Percentiles rank a stretch among this genome's conserved stretches.
Evolutionary conservation across 37 sponge, comb jelly and placozoan species (phyloP).

Genomic region (Beroe ovata): DNA sequence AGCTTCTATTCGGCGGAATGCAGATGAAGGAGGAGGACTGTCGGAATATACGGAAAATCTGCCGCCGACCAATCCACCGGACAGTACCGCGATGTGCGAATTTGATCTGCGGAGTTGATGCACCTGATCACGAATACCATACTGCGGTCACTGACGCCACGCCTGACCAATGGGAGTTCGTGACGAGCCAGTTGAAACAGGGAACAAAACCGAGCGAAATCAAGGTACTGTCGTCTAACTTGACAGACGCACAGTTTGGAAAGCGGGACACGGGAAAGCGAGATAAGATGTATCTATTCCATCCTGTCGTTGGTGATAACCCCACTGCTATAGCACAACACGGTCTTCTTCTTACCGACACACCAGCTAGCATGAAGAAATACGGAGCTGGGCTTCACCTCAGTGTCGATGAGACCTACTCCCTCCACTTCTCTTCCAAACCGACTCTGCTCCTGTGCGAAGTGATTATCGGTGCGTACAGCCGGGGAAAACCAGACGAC

Average conservation of each 20-base stretch:
- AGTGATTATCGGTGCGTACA: constrained; percentile 9
- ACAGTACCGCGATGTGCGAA: constrained; percentile 8
- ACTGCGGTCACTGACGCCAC: constrained; percentile 4
- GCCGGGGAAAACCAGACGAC: constrained; percentile 40
- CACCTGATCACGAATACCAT: constrained; percentile 16
- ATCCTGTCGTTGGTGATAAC: not conserved
- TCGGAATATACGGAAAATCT: constrained; percentile 13
- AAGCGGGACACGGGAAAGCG: not conserved
- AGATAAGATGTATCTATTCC: constrained; percentile 8
- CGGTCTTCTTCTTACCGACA: constrained; percentile 9
- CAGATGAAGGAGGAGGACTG: constrained; percentile 67
- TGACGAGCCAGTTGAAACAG: not conserved
- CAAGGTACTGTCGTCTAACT: not conserved
- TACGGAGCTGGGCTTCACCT: constrained; percentile 59
- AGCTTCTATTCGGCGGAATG: constrained; percentile 51
- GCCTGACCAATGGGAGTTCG: constrained; percentile 4
- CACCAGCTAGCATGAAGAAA: constrained; percentile 49
- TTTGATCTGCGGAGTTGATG: not conserved
- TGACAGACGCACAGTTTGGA: constrained; percentile 10
- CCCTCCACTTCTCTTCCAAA: not conserved
- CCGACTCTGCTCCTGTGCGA: not conserved
- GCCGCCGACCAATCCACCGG: constrained; percentile 44
- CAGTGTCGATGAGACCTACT: not conserved
- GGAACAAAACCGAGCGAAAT: not conserved
- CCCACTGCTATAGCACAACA: constrained; percentile 38